These are phyloP conservation scores for Proterorhinus semilunaris DNA, from an alignment of 2,113 vertebrate genomes.

Conservation along the genomic window DNA sequence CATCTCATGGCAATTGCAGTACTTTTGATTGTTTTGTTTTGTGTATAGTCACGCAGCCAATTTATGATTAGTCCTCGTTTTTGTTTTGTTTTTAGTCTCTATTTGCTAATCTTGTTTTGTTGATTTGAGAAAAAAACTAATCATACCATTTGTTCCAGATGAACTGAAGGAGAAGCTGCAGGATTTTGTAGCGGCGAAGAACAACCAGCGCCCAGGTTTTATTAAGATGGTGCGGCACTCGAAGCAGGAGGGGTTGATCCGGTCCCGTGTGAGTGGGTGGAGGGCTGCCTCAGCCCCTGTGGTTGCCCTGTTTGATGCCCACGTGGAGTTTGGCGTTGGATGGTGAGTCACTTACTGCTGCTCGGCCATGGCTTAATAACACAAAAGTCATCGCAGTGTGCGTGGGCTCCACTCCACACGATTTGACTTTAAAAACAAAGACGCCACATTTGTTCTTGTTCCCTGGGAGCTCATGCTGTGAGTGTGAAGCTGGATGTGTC, in stretches of 20 bases:
- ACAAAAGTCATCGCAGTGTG: conserved; percentile 32
- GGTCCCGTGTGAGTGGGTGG: conserved; percentile 95
- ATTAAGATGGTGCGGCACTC: conserved; percentile 91
- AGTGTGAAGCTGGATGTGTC: background rate
- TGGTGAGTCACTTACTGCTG: conserved; percentile 81
- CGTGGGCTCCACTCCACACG: conserved; percentile 27
- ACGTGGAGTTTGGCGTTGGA: conserved; percentile 93
- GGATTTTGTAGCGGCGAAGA: conserved; percentile 88
- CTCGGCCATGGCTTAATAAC: conserved; percentile 5
- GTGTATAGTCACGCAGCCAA: too few relatives aligned
- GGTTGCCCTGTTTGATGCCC: conserved; percentile 95
- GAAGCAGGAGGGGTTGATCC: conserved; percentile 94
- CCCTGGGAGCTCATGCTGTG: background rate
- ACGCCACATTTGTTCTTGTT: conserved; percentile 1
- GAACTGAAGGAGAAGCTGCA: conserved; percentile 92
- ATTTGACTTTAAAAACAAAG: conserved; percentile 24
- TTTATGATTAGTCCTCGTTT: too few relatives aligned
- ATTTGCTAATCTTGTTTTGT: too few relatives aligned
- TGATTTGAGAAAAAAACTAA: background rate
- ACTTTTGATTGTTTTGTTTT: too few relatives aligned
- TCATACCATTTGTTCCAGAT: conserved; percentile 69
- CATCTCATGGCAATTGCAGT: too few relatives aligned
- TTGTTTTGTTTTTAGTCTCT: too few relatives aligned
- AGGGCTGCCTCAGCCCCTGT: conserved; percentile 88
- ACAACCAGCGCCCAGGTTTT: conserved; percentile 84